Percentiles rank a stretch among this genome's conserved stretches.
phyloP scores from a whole-genome alignment of 1,140 invertebrate species.

The Halictus rubicundus region DNA sequence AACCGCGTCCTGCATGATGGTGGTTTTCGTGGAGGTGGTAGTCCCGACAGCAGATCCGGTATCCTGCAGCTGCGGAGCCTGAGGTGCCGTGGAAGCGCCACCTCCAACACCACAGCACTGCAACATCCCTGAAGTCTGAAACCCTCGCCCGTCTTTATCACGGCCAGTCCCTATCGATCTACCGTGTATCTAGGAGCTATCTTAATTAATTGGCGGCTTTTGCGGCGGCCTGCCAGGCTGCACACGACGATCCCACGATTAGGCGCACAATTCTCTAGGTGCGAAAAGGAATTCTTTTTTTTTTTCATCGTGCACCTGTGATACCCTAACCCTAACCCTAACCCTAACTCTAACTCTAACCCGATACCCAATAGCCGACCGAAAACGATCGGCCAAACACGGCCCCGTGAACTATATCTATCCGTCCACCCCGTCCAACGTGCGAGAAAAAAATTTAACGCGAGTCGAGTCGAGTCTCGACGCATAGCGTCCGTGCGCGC shows the following conservation, averaged over 20 bases:
- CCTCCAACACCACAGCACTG: constrained; percentile 81
- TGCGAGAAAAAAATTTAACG: too few relatives aligned
- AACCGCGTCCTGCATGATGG: constrained; percentile 78
- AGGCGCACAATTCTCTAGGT: constrained; percentile 45
- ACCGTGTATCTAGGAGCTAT: constrained; percentile 70
- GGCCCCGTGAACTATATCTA: too few relatives aligned
- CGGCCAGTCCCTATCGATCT: constrained; percentile 70
- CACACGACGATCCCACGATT: constrained; percentile 50
- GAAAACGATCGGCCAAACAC: background rate
- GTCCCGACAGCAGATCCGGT: constrained; percentile 74
- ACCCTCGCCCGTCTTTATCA: constrained; percentile 65
- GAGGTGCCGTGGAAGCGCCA: constrained; percentile 79
- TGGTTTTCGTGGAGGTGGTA: constrained; percentile 75
- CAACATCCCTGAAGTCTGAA: constrained; percentile 71
- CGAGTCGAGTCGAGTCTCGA: too few relatives aligned
- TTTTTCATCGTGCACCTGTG: constrained; percentile 34
- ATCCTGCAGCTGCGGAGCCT: constrained; percentile 77
- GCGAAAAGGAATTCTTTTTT: constrained; percentile 54
- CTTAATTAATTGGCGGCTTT: constrained; percentile 72
- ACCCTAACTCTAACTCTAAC: background rate
- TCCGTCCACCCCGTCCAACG: too few relatives aligned
- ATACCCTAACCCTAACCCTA: background rate
- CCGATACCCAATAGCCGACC: background rate
- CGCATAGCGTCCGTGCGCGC: too few relatives aligned
- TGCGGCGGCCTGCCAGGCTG: constrained; percentile 49